Evolutionary conservation across 2,888 invertebrate species (phyloP).

Genomic region (Oxyteleia sp.): DNA sequence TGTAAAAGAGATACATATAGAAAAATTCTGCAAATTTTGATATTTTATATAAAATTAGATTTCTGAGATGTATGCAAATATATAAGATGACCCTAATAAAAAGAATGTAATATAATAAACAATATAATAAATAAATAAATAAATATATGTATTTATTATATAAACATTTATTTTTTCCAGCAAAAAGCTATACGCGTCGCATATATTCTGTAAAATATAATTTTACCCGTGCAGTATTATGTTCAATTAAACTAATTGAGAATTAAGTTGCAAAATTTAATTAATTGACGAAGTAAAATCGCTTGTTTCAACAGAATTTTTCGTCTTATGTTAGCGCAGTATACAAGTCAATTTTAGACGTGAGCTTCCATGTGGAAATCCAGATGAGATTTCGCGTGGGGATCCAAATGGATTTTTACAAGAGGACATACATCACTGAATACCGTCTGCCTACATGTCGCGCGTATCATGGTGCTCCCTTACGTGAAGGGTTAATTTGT

Average conservation of each 20-base stretch:
- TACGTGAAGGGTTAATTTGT: background rate
- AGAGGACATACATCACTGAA: slow-evolving; percentile 8
- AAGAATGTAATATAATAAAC: too few relatives aligned
- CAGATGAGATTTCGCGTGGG: slow-evolving; percentile 2
- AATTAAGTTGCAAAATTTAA: background rate
- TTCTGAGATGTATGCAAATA: too few relatives aligned
- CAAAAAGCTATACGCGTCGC: too few relatives aligned
- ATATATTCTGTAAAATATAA: too few relatives aligned
- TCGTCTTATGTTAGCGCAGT: background rate
- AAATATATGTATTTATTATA: too few relatives aligned
- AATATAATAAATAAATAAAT: too few relatives aligned
- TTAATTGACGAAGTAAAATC: background rate
- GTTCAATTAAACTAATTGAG: background rate
- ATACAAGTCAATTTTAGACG: slow-evolving; percentile 2
- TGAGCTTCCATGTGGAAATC: slow-evolving; percentile 5
- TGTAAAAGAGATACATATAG: too few relatives aligned
- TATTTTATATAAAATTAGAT: too few relatives aligned
- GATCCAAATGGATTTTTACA: slow-evolving; percentile 5
- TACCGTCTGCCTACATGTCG: slow-evolving; percentile 3
- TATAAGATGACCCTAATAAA: too few relatives aligned
- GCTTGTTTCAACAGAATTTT: background rate
- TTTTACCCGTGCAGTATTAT: too few relatives aligned
- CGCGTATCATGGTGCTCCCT: background rate
- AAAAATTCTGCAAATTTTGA: too few relatives aligned
- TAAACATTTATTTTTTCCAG: too few relatives aligned